Evolutionary conservation across 2,113 vertebrate genomes (phyloP).

Genomic region (Pyrgilauda ruficollis): DNA sequence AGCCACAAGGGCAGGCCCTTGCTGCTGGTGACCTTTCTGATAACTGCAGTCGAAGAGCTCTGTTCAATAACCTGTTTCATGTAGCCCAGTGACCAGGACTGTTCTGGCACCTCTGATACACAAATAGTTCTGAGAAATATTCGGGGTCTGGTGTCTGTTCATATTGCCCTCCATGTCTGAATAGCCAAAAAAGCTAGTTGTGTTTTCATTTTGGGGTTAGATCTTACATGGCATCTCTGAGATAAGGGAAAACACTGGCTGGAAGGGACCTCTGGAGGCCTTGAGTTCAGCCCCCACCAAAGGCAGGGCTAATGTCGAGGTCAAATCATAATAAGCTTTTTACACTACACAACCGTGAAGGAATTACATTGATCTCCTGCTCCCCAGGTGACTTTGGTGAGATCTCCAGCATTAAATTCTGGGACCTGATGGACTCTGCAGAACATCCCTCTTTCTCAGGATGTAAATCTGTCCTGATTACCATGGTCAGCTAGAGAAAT

Average conservation of each 20-base stretch:
- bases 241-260: fast-evolving
- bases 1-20: neutral
- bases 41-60: neutral
- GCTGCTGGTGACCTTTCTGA: neutral
- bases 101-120: neutral
- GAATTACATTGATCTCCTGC: neutral
- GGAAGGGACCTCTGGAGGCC: neutral
- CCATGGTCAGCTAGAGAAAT: neutral
- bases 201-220: neutral
- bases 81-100: neutral
- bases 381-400: neutral
- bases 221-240: neutral
- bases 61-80: neutral
- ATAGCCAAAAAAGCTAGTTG: neutral
- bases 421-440: neutral
- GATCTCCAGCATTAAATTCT: neutral
- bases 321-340: neutral
- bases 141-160: neutral
- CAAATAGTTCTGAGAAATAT: neutral
- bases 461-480: neutral
- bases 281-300: neutral
- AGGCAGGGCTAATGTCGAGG: neutral
- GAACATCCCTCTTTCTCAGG: neutral
- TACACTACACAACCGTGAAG: neutral
- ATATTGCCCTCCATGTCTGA: neutral